Conservation (phyloP, 2,797 vertebrate species). For the Gastrophryne carolinensis region DNA sequence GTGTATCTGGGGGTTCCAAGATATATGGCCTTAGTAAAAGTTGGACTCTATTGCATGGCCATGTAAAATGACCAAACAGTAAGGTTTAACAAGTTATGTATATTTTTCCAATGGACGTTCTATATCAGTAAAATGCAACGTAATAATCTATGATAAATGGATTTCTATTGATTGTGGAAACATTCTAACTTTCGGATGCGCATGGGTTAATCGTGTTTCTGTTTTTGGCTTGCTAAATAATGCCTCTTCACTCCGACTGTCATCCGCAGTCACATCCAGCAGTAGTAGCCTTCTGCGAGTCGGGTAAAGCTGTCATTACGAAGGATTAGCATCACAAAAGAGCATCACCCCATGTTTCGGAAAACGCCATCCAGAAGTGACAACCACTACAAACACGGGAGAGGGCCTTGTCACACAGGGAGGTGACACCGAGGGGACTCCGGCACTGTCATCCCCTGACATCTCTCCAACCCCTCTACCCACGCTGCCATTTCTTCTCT, state of each 20-base stretch:
- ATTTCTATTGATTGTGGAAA: not conserved
- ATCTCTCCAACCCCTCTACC: constrained; percentile 50
- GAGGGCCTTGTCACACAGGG: constrained; percentile 36
- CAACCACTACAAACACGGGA: constrained; percentile 48
- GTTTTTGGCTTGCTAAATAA: constrained; percentile 24
- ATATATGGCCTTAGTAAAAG: too few relatives aligned
- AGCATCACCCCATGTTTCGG: constrained; percentile 45
- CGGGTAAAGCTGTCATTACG: constrained; percentile 48
- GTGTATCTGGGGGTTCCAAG: too few relatives aligned
- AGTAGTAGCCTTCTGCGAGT: constrained; percentile 32
- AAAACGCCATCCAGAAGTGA: constrained; percentile 48
- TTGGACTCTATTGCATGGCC: too few relatives aligned
- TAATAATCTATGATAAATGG: not conserved
- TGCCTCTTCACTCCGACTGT: constrained; percentile 38
- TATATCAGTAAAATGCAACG: too few relatives aligned
- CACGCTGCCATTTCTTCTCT: constrained; percentile 37
- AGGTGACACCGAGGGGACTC: constrained; percentile 44
- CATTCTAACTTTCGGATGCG: not conserved
- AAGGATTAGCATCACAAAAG: constrained; percentile 51
- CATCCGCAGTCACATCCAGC: constrained; percentile 39
- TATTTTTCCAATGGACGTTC: too few relatives aligned
- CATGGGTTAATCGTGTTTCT: constrained; percentile 29
- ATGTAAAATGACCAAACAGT: too few relatives aligned
- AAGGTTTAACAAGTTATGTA: too few relatives aligned
- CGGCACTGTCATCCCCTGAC: constrained; percentile 45